Conservation (phyloP, 2,797 vertebrate species). For the Manis pentadactyla region DNA sequence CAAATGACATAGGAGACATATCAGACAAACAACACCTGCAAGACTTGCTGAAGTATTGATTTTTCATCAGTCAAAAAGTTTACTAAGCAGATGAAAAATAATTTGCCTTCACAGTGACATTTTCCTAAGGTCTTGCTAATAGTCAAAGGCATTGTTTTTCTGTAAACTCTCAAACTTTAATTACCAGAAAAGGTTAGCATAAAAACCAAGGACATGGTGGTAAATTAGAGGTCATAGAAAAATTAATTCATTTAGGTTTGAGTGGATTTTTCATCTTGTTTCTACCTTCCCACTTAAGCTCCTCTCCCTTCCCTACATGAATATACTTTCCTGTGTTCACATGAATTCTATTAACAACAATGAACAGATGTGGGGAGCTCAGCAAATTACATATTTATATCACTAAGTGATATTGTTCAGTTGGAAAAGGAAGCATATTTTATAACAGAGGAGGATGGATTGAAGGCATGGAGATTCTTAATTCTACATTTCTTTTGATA, state of each 20-base stretch:
- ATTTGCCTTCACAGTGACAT: conserved; percentile 57
- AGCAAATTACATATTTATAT: background rate
- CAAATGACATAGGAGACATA: conserved; percentile 1
- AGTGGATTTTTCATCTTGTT: conserved; percentile 34
- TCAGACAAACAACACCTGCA: conserved; percentile 52
- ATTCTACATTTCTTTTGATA: background rate
- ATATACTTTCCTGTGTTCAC: background rate
- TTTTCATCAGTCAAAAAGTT: conserved; percentile 74
- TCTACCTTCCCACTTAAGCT: background rate
- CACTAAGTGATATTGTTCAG: background rate
- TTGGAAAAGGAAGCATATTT: background rate
- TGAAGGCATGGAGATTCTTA: background rate
- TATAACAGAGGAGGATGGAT: background rate
- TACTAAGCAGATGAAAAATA: conserved; percentile 63
- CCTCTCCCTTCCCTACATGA: background rate
- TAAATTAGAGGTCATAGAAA: conserved; percentile 38
- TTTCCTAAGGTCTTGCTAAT: conserved; percentile 55
- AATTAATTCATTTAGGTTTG: conserved; percentile 6
- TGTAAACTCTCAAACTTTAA: conserved; percentile 54
- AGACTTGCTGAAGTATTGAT: conserved; percentile 60
- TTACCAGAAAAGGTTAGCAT: conserved; percentile 47
- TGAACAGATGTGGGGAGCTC: background rate
- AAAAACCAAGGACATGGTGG: conserved; percentile 9
- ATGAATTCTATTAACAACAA: background rate
- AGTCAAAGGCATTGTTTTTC: conserved; percentile 36